Conservation (phyloP, 2,888 invertebrate genomes). For the Gisinianus flammeolus region DNA sequence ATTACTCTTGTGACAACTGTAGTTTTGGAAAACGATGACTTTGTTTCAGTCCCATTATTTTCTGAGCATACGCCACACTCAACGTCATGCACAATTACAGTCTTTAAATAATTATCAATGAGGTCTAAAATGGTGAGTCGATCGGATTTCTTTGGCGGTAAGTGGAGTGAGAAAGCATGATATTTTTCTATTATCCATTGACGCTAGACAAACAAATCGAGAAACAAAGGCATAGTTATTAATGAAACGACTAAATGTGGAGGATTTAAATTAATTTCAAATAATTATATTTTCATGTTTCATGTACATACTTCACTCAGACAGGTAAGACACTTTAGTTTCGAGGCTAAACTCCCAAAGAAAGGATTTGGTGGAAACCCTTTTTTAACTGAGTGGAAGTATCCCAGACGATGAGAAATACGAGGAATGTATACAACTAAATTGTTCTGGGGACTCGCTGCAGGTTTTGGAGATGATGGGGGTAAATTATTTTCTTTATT, state of each 20-base stretch:
- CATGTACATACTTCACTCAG: constrained; percentile 18
- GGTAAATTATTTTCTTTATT: neutral
- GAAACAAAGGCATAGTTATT: neutral
- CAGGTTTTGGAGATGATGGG: neutral
- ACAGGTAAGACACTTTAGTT: constrained; percentile 33
- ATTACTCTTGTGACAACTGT: constrained; percentile 27
- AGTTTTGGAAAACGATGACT: constrained; percentile 38
- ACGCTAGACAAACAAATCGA: constrained; percentile 19
- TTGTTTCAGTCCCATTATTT: constrained; percentile 26
- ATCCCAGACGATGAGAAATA: constrained; percentile 32
- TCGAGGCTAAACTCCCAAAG: constrained; percentile 31
- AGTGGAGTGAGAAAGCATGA: constrained; percentile 31
- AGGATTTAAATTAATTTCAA: neutral
- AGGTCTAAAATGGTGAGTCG: constrained; percentile 26
- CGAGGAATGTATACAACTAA: neutral
- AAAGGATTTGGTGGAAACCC: constrained; percentile 24
- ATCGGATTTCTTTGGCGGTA: constrained; percentile 15
- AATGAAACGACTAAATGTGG: neutral
- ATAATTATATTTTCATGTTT: neutral
- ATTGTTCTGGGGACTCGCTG: neutral
- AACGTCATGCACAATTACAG: constrained; percentile 39
- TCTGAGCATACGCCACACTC: constrained; percentile 30
- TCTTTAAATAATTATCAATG: constrained; percentile 36
- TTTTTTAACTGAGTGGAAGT: constrained; percentile 27
- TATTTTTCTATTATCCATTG: constrained; percentile 37